phyloP scores from a whole-genome alignment of 2,113 vertebrate species.

The Varanus salvator region DNA sequence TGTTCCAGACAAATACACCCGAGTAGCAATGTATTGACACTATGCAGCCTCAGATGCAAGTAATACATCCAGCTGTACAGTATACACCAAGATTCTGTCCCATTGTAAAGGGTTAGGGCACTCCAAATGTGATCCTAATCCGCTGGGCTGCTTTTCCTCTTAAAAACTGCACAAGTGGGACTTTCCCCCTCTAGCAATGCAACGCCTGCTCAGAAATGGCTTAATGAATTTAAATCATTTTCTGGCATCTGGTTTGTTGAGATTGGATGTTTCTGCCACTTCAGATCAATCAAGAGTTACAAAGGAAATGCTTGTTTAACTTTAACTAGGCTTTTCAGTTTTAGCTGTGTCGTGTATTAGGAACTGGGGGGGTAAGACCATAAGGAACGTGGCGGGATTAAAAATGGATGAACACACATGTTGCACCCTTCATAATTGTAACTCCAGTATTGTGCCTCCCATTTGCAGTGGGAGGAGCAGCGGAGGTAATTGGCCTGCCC shows the following conservation, averaged over 20 bases:
- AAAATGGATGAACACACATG: background rate
- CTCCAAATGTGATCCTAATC: background rate
- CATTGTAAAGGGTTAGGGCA: background rate
- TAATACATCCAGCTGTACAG: background rate
- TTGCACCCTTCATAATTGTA: too few relatives aligned
- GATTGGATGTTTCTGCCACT: slow-evolving; percentile 37
- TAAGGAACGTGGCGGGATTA: background rate
- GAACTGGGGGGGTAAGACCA: background rate
- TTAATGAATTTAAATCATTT: slow-evolving; percentile 35
- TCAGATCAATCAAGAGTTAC: slow-evolving; percentile 11
- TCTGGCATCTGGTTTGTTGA: slow-evolving; percentile 1
- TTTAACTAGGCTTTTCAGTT: background rate
- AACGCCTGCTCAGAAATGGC: slow-evolving; percentile 15
- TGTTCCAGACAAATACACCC: too few relatives aligned
- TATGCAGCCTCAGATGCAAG: background rate
- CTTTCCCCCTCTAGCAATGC: background rate
- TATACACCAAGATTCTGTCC: slow-evolving; percentile 11
- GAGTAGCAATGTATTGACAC: background rate
- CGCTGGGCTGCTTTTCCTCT: background rate
- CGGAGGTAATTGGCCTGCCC: too few relatives aligned
- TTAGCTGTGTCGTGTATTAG: background rate
- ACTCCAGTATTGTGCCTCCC: too few relatives aligned
- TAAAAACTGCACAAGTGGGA: background rate
- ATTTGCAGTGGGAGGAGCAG: too few relatives aligned
- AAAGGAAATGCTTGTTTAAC: slow-evolving; percentile 24